Percentiles rank a stretch among this genome's conserved stretches.
Conservation (phyloP, 1,140 invertebrate genomes). For the Penaeus chinensis region DNA sequence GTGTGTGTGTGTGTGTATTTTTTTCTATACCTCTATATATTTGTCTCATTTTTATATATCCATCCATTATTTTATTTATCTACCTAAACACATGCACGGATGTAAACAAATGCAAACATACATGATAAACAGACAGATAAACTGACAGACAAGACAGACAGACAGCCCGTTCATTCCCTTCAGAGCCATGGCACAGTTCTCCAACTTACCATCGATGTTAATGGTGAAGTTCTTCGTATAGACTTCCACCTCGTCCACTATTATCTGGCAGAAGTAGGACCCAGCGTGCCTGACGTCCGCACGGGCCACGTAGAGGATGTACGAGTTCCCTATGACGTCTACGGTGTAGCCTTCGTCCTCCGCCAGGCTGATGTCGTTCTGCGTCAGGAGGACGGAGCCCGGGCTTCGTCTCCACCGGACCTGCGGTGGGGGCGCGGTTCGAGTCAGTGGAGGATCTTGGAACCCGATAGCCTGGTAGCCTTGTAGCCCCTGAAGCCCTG, state of each 20-base stretch:
- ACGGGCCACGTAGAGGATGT: constrained; percentile 3
- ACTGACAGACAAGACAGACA: no score
- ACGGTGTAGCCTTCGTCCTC: constrained; percentile 12
- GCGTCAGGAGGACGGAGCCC: constrained; percentile 26
- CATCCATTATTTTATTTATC: no score
- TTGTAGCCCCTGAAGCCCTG: no score
- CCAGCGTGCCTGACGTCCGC: constrained; percentile 33
- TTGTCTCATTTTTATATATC: no score
- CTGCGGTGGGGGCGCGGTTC: background rate
- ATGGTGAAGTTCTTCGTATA: constrained; percentile 32
- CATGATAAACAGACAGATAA: no score
- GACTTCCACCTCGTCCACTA: constrained; percentile 30
- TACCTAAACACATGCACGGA: background rate
- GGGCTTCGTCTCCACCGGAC: constrained; percentile 41
- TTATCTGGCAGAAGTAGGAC: constrained; percentile 26
- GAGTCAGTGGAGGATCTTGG: no score
- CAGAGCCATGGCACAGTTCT: background rate
- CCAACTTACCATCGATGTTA: constrained; percentile 19
- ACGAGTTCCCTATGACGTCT: background rate
- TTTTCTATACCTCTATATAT: no score
- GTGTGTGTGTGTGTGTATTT: no score
- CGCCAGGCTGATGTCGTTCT: constrained; percentile 30
- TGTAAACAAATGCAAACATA: background rate
- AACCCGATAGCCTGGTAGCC: no score
- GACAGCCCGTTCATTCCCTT: no score